Evolutionary conservation across 1,140 invertebrate species (phyloP), one percentile per base, ranked within the genome.

Genomic region (Brachystomella parvula): DNA sequence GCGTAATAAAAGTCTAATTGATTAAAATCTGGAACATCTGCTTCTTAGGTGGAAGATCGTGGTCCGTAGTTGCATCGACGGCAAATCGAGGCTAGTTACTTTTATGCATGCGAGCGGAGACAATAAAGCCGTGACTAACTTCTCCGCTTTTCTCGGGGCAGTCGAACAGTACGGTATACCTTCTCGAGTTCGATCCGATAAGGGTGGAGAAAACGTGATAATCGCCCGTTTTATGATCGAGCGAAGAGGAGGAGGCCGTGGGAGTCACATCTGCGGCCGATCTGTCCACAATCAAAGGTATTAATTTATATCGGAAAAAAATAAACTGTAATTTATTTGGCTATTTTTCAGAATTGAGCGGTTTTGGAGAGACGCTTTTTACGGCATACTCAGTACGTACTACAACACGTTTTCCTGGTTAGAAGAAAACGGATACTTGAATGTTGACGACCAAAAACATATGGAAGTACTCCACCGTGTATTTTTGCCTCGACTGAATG

Each of bases 281-380:
- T 67, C 65, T 0, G 69, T 71, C 29, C 65, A 71, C 32, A 71
- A 71, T 47, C 69, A 71, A 64, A 67, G 69, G 69, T 71, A 44
- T n/a, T n/a, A n/a, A n/a, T n/a, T n/a, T n/a, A n/a, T n/a, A n/a
- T n/a, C n/a, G n/a, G n/a, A n/a, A n/a, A n/a, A n/a, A n/a, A n/a
- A n/a, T n/a, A n/a, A n/a, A n/a, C n/a, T n/a, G n/a, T n/a, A n/a
- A n/a, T n/a, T n/a, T n/a, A n/a, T n/a, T n/a, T n/a, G n/a, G n/a
- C n/a, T n/a, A n/a, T n/a, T n/a, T 19, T 64, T 39, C 28, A 56
- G 66, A 31, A 68, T 68, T 35, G 62, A 68, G 33, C 1, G 66
- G 19, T 59, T 64, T 35, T 68, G 66, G 66, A 1, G 62, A 24
- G 66, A 68, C 59, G 15, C 63, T 35, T 39, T 31, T 0, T 29